Evolutionary conservation across 2,888 invertebrate genomes (phyloP).

Genomic region (Caradrina kadenii): DNA sequence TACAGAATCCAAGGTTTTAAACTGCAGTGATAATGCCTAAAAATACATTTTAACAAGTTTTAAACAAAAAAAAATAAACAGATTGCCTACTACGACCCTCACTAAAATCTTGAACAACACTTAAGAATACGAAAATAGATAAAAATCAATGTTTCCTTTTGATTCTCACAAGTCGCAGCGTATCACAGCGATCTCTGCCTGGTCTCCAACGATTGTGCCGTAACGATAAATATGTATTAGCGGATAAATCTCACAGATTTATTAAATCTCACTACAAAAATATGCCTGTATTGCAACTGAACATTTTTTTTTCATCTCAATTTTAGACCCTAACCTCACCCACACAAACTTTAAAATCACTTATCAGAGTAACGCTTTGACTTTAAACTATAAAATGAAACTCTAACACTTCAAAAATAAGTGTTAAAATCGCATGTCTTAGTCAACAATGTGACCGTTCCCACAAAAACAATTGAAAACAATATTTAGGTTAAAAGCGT

Average conservation of each 20-base stretch:
- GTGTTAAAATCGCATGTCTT: constrained; percentile 16
- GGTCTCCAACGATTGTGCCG: constrained; percentile 56
- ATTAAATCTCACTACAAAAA: constrained; percentile 31
- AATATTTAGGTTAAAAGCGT: constrained; percentile 59
- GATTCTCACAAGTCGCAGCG: constrained; percentile 48
- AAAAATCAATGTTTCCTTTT: constrained; percentile 52
- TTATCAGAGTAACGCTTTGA: background rate
- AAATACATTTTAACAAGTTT: background rate
- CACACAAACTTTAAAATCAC: constrained; percentile 5
- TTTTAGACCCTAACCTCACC: constrained; percentile 21
- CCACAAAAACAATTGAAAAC: constrained; percentile 60
- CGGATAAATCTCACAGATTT: constrained; percentile 59
- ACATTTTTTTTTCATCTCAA: background rate
- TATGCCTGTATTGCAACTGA: constrained; percentile 40
- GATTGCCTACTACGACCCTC: constrained; percentile 44
- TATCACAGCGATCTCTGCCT: constrained; percentile 53
- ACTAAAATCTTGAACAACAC: constrained; percentile 36
- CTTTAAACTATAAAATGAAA: background rate
- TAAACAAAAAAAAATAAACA: background rate
- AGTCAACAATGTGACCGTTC: constrained; percentile 52
- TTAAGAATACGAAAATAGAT: constrained; percentile 51
- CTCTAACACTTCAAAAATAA: background rate
- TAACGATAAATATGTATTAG: constrained; percentile 60
- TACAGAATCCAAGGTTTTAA: background rate
- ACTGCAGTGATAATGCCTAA: background rate